Evolutionary conservation across 2,888 invertebrate species (phyloP), one percentile per base, ranked within the genome.

Genomic region (Parnassius apollo): DNA sequence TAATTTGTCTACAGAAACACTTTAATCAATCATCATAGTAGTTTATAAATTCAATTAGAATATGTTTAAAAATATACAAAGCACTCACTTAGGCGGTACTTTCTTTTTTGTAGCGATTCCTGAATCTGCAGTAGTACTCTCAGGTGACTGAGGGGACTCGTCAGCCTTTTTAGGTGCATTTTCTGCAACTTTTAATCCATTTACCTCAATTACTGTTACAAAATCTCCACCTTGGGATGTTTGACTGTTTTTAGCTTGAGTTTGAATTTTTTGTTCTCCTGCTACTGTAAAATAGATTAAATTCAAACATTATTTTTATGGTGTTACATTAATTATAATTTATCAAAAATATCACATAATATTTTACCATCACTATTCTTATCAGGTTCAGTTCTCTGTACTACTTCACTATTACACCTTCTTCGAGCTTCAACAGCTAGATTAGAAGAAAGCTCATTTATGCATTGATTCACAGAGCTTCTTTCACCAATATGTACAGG

Each of bases 121-220:
- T 45, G 92, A 86, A 72, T 93, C 94, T 44, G 92, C 90, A 50
- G 94, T 93, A 73, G 94, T 93, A 70, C 92, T 92, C 59, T 92
- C 91, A 10, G 91, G 84, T 9, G 91, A 85, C 65, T 83, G 84
- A n/a, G 85, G 79, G 12, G 86, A 84, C 25, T 89, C 88, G 57
- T 91, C 88, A 53, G 78, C 72, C 71, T 86, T 88, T 73, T 89
- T 90, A 35, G 81, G 79, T 65, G 86, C 86, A 77, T 82, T 84
- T 75, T 91, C 90, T 64, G 91, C 92, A 72, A 92, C 88, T 79
- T 95, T 95, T 75, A 94, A 90, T 82, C 96, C 97, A 85, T 96
- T 97, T 49, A 97, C 96, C 93, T 96, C 96, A 75, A 97, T 97
- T 70, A 97, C 97, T 66, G 97, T 97, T 70, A 97, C 95, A 88